Percentiles rank a stretch among this genome's conserved stretches.
phyloP scores from a whole-genome alignment of 2,888 invertebrate genomes.

The Hydrotaea cyrtoneurina region DNA sequence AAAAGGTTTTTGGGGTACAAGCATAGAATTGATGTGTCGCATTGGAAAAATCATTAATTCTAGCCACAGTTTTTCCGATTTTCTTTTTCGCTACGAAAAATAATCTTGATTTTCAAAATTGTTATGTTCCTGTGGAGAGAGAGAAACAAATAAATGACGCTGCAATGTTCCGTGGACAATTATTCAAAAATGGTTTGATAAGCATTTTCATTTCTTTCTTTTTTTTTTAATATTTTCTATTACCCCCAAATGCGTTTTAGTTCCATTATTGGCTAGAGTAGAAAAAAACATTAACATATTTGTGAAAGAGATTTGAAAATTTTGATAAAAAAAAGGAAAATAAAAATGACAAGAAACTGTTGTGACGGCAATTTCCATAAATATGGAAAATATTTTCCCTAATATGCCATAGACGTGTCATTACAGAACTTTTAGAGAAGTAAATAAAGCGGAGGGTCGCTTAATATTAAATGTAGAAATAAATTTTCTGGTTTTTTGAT shows the following conservation, averaged over 20 bases:
- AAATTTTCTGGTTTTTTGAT: no score
- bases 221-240: no score
- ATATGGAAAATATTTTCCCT: background rate
- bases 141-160: background rate
- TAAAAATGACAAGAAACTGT: no score
- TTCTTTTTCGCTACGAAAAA: background rate
- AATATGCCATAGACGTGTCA: background rate
- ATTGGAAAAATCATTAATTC: constrained; percentile 21
- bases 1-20: no score
- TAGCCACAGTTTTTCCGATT: background rate
- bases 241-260: background rate
- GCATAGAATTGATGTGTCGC: no score
- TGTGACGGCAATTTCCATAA: background rate
- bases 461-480: no score
- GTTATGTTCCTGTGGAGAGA: background rate
- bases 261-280: background rate
- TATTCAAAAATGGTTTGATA: constrained; percentile 5
- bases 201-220: background rate
- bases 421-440: no score
- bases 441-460: no score
- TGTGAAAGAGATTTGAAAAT: background rate
- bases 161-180: constrained; percentile 2
- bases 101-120: constrained; percentile 1
- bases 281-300: constrained; percentile 3
- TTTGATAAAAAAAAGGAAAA: background rate